These are phyloP conservation scores for Trachythela sp. DNA, from an alignment of 64 coral and sea anemone species.

Conservation along the genomic window DNA sequence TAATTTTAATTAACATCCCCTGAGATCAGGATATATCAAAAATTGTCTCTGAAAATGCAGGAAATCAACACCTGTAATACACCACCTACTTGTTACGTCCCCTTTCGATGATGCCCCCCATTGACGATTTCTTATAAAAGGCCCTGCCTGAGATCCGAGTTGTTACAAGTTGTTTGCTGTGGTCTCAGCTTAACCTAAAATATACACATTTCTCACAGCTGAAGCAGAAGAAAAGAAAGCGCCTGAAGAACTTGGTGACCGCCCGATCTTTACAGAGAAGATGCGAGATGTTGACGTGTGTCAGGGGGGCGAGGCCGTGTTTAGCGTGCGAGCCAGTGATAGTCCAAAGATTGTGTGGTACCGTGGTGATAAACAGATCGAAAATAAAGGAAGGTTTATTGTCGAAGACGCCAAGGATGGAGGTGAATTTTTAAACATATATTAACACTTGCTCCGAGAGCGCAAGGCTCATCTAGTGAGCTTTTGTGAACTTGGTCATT, in stretches of 20 bases:
- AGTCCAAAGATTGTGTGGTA: slow-evolving; percentile 14
- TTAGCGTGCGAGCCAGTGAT: not conserved
- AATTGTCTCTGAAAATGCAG: no score
- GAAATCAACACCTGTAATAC: no score
- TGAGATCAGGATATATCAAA: not conserved
- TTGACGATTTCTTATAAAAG: no score
- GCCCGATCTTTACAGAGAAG: not conserved
- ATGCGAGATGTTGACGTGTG: not conserved
- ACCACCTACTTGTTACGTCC: no score
- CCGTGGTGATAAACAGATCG: not conserved
- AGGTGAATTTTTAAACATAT: not conserved
- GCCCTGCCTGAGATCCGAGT: no score
- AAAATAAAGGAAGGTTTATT: not conserved
- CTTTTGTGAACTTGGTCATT: no score
- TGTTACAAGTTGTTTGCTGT: not conserved
- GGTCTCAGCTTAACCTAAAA: not conserved
- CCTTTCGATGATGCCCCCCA: no score
- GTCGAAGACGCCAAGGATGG: not conserved
- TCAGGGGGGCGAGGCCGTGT: slow-evolving; percentile 1
- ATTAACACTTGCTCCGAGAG: no score
- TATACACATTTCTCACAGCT: not conserved
- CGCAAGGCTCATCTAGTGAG: no score
- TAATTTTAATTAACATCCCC: no score
- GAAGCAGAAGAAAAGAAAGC: not conserved
- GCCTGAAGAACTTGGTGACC: not conserved